These are phyloP conservation scores for Brenthis daphne DNA, from an alignment of 2,888 invertebrate genomes.

Conservation along the genomic window DNA sequence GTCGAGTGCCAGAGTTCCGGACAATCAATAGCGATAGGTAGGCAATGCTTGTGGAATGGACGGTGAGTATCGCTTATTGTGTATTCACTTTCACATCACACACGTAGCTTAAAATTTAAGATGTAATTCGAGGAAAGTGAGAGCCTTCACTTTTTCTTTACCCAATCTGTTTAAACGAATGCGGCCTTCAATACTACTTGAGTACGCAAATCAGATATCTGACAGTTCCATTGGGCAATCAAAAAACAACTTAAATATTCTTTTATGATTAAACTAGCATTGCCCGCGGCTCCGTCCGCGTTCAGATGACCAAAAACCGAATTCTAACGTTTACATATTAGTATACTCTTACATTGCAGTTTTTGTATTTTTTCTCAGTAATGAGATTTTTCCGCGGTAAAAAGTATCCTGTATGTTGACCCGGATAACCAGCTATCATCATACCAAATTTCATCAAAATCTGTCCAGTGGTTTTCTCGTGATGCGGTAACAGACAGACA, in stretches of 20 bases:
- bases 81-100: conserved; percentile 70
- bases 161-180: conserved; percentile 53
- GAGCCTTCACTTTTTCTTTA: conserved; percentile 73
- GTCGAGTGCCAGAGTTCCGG: conserved; percentile 42
- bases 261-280: too few relatives aligned
- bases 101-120: conserved; percentile 61
- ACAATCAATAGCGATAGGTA: conserved; percentile 54
- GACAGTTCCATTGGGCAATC: conserved; percentile 31
- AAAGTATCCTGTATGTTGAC: too few relatives aligned
- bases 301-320: too few relatives aligned
- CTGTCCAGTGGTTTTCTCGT: too few relatives aligned
- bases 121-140: conserved; percentile 72
- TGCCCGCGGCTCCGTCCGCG: too few relatives aligned
- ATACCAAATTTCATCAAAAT: too few relatives aligned
- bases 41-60: conserved; percentile 51
- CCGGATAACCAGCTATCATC: too few relatives aligned
- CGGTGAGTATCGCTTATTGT: conserved; percentile 54
- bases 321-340: too few relatives aligned
- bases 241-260: conserved; percentile 46
- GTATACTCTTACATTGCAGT: too few relatives aligned
- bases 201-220: conserved; percentile 29
- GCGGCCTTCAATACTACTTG: conserved; percentile 27
- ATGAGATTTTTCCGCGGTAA: too few relatives aligned
- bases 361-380: too few relatives aligned
- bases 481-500: too few relatives aligned